phyloP scores from a whole-genome alignment of 2,113 vertebrate genomes.

The Pollachius pollachius region DNA sequence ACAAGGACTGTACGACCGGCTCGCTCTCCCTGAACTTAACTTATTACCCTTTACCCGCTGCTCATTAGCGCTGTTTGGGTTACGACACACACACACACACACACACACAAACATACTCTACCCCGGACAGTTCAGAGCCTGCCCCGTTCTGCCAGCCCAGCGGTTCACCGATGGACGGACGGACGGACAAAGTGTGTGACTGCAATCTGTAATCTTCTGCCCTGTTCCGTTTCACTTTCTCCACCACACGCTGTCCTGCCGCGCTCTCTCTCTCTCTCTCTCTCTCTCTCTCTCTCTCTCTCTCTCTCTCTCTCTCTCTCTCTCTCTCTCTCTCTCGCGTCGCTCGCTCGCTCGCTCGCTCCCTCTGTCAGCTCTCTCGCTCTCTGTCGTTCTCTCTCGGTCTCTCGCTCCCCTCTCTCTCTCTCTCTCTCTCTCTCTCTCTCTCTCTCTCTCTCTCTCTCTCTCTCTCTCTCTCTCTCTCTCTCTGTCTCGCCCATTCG shows the following conservation, averaged over 20 bases:
- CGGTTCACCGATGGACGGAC: no score
- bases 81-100: slow-evolving; percentile 10
- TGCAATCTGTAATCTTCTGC: no score
- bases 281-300: not conserved
- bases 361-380: not conserved
- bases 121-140: no score
- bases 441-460: not conserved
- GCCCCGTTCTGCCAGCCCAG: no score
- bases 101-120: slow-evolving; percentile 8
- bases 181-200: no score
- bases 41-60: no score
- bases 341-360: no score
- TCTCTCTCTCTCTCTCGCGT: not conserved
- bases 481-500: not conserved
- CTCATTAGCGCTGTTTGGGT: no score
- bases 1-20: no score
- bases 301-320: not conserved
- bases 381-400: not conserved
- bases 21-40: no score
- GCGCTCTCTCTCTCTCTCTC: not conserved
- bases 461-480: not conserved
- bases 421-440: no score
- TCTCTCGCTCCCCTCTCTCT: not conserved
- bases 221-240: no score
- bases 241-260: not conserved